phyloP scores from a whole-genome alignment of 2,888 invertebrate genomes.

The Pollenia labialis region DNA sequence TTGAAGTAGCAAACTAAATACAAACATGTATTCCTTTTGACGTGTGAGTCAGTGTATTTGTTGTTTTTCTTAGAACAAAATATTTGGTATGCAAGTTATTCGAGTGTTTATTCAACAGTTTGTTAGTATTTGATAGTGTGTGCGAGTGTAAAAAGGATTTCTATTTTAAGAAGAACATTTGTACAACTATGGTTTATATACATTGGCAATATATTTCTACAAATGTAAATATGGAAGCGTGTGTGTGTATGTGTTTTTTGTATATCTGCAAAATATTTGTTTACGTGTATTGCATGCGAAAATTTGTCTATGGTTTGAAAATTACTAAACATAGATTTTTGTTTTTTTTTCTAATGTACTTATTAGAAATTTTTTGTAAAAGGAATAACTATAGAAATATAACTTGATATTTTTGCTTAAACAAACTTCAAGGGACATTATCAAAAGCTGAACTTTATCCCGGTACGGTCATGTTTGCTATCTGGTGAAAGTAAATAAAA shows the following conservation, averaged over 20 bases:
- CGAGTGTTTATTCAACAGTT: constrained; percentile 50
- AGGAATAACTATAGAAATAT: too few relatives aligned
- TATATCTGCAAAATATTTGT: constrained; percentile 53
- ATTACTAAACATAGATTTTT: constrained; percentile 13
- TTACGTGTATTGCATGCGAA: constrained; percentile 59
- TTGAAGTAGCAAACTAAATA: constrained; percentile 30
- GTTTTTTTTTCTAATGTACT: neutral
- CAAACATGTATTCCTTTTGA: neutral
- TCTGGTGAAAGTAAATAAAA: too few relatives aligned
- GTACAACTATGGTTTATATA: neutral
- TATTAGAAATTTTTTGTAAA: too few relatives aligned
- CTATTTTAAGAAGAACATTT: too few relatives aligned
- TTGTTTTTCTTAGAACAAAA: neutral
- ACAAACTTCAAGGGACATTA: too few relatives aligned
- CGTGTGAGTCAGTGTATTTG: neutral
- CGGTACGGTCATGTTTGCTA: too few relatives aligned
- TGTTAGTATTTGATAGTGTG: neutral
- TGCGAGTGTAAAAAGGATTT: too few relatives aligned
- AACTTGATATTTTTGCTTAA: too few relatives aligned
- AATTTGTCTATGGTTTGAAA: constrained; percentile 27
- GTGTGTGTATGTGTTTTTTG: constrained; percentile 21
- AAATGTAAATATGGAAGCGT: neutral
- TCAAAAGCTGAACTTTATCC: too few relatives aligned
- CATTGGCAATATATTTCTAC: neutral
- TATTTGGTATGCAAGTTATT: constrained; percentile 34